Conservation (phyloP, 2,797 vertebrate species). For the Tarsius wallacei region DNA sequence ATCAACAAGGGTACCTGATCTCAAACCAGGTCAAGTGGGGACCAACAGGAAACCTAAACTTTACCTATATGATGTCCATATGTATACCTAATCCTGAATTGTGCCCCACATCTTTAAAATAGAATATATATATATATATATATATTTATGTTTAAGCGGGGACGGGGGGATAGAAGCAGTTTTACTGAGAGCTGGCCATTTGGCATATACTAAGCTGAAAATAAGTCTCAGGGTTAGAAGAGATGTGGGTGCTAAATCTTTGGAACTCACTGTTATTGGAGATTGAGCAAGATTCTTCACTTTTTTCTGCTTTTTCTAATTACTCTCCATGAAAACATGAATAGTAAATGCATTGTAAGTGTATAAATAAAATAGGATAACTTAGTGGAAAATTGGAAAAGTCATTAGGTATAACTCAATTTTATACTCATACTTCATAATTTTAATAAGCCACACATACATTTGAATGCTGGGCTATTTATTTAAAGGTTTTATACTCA, state of each 20-base stretch:
- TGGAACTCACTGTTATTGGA: not conserved
- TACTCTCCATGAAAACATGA: not conserved
- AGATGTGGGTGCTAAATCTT: not conserved
- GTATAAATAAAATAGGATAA: slow-evolving; percentile 41
- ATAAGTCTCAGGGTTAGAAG: not conserved
- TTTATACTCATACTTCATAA: not conserved
- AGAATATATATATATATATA: too few species aligned
- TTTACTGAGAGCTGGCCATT: not conserved
- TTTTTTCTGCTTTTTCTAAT: slow-evolving; percentile 16
- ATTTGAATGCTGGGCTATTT: not conserved
- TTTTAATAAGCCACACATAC: not conserved
- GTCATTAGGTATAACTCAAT: not conserved
- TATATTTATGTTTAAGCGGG: too few species aligned
- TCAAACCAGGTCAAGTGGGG: too few species aligned
- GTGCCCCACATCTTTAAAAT: too few species aligned
- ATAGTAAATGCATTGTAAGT: not conserved
- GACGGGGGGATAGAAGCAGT: not conserved
- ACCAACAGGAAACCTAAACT: too few species aligned
- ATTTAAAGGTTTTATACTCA: not conserved
- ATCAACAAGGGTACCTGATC: too few species aligned
- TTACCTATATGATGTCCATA: too few species aligned
- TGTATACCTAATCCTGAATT: too few species aligned
- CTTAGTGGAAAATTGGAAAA: slow-evolving; percentile 23
- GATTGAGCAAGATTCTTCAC: not conserved
- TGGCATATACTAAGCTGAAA: not conserved